A percentile compares a stretch with the other conserved stretches of the same genome.
phyloP scores from a whole-genome alignment of 2,113 vertebrate species.

The Ursus arctos region DNA sequence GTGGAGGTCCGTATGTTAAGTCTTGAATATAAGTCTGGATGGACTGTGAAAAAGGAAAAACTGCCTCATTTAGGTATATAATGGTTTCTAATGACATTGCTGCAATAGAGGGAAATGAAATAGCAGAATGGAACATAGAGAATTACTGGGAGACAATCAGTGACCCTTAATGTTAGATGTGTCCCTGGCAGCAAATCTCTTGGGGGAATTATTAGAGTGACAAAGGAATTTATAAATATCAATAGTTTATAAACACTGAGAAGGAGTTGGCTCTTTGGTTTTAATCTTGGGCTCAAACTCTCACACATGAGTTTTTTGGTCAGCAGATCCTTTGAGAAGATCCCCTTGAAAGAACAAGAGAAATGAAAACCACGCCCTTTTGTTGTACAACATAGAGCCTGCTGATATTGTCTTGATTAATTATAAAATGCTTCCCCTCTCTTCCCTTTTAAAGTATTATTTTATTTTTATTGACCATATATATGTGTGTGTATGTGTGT shows the following conservation, averaged over 20 bases:
- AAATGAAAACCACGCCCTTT: background rate
- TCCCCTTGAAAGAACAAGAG: background rate
- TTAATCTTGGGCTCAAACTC: background rate
- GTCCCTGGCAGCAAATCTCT: background rate
- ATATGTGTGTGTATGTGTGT: background rate
- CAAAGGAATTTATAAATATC: background rate
- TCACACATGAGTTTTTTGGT: background rate
- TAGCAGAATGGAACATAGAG: background rate
- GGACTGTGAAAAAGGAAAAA: background rate
- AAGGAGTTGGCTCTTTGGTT: background rate
- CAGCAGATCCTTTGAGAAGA: background rate
- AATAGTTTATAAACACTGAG: background rate
- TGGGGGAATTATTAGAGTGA: background rate
- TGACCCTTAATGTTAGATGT: background rate
- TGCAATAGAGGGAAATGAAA: background rate
- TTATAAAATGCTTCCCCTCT: background rate
- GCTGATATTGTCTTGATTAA: background rate
- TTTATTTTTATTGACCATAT: background rate
- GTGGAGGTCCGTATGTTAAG: background rate
- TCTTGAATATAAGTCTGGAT: background rate
- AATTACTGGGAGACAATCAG: background rate
- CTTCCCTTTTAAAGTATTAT: background rate
- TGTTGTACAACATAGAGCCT: background rate
- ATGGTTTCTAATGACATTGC: background rate
- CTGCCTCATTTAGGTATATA: background rate